Base-by-base conservation (phyloP, 2,113 vertebrate genomes). In the Myodes glareolus region DNA sequence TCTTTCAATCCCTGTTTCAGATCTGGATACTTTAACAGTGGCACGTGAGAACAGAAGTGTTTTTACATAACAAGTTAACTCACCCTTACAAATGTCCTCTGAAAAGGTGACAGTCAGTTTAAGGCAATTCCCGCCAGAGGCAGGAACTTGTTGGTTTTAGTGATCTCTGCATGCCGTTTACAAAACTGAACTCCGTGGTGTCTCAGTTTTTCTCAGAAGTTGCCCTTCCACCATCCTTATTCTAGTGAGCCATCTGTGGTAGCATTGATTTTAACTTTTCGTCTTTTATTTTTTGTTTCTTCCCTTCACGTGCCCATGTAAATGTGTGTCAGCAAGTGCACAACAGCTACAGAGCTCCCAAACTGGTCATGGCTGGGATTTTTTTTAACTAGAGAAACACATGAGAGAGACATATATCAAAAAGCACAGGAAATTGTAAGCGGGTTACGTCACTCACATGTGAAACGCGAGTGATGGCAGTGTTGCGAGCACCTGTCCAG, bases 141-240 rank as follows among this genome's bases (percentile, higher is more conserved):
- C 82, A 91, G 42, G 77, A 88, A 36, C 1, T 1, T 45, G 19
- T 3, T 50, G 47, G 9, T 70, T 68, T 85, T 88, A 16, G 65
- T 36, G 27, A 12, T 67, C 42, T 55, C 76, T 63, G 47, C 50
- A 16, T 70, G 10, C 47, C 6, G 10, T 55, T 91, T 78, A n/a
- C 23, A n/a, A 58, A 75, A 14, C 47, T 68, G 33, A 87, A 52
- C 31, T 82, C 52, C 42, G 29, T 45, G 42, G 63, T 88, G 58
- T 50, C 84, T 96, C 80, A 33, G 13, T 89, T 94, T 86, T 78
- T 31, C 31, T 95, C 45, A 65, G n/a, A 12, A 88, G 65, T 92
- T 67, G 29, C 50, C 52, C 85, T 85, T 90, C 45, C 12, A 27
- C 11, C 17, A 3, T 81, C 50, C 7, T 58, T 89, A 1, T 86